Evolutionary conservation across 2,113 vertebrate species (phyloP).

Genomic region (Mystacornis crossleyi): DNA sequence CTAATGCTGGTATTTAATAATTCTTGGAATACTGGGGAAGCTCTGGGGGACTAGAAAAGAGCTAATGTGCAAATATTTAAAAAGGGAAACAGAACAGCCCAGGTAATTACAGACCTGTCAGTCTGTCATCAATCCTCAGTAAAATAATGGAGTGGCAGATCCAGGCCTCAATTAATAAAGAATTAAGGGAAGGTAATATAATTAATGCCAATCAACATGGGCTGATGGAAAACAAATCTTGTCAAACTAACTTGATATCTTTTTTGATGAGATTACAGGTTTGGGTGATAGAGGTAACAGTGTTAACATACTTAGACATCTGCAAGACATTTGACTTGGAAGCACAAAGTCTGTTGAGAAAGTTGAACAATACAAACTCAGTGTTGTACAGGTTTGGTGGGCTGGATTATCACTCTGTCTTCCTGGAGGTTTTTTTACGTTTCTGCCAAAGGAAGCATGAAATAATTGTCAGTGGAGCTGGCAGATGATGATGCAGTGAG

Average conservation of each 20-base stretch:
- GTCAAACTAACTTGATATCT: slow-evolving; percentile 58
- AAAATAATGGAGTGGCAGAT: slow-evolving; percentile 60
- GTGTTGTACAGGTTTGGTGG: background rate
- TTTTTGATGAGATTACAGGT: slow-evolving; percentile 63
- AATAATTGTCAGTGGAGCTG: background rate
- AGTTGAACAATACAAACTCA: background rate
- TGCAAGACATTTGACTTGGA: slow-evolving; percentile 37
- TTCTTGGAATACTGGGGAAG: background rate
- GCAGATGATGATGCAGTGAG: background rate
- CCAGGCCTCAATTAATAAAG: slow-evolving; percentile 67
- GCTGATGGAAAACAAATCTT: slow-evolving; percentile 61
- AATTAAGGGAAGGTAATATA: slow-evolving; percentile 63
- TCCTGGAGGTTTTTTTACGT: background rate
- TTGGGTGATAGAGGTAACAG: slow-evolving; percentile 31
- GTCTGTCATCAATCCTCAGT: slow-evolving; percentile 47
- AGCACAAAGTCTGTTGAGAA: background rate
- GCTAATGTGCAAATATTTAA: slow-evolving; percentile 67
- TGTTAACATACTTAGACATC: slow-evolving; percentile 2
- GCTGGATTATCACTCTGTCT: background rate
- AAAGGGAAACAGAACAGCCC: slow-evolving; percentile 53
- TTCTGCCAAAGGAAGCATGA: background rate
- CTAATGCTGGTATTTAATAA: background rate
- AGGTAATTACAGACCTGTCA: slow-evolving; percentile 63
- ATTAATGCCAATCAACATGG: slow-evolving; percentile 61
- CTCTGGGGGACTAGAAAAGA: slow-evolving; percentile 16